A percentile compares a stretch with the other conserved stretches of the same genome.
phyloP scores from a whole-genome alignment of 2,797 vertebrate species.

The Sebastes steindachneri region DNA sequence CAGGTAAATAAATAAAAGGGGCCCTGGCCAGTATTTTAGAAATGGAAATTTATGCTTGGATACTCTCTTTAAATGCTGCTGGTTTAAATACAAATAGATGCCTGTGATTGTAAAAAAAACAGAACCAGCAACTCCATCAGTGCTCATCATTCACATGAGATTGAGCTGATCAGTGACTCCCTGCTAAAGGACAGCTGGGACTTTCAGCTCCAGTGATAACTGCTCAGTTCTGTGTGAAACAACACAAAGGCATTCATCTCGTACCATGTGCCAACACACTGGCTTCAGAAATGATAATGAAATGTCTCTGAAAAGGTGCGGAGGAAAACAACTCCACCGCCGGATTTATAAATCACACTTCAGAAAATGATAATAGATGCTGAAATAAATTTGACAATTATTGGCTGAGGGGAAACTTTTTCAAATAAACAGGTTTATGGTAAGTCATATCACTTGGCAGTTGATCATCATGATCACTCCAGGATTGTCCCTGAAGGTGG shows the following conservation, averaged over 20 bases:
- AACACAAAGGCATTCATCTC: conserved; percentile 47
- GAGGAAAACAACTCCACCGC: conserved; percentile 25
- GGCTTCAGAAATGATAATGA: conserved; percentile 61
- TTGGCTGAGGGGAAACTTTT: conserved; percentile 72
- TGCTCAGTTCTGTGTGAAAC: conserved; percentile 44
- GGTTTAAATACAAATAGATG: conserved; percentile 5
- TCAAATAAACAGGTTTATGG: conserved; percentile 88
- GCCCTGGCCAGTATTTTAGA: background rate
- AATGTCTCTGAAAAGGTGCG: conserved; percentile 42
- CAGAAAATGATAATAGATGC: conserved; percentile 57
- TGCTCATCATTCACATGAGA: conserved; percentile 1
- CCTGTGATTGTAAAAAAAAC: conserved; percentile 5
- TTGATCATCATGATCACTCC: conserved; percentile 99
- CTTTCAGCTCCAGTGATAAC: conserved; percentile 58
- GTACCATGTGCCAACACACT: background rate
- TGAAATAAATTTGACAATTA: conserved; percentile 77
- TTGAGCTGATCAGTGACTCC: conserved; percentile 28
- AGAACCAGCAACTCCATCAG: background rate
- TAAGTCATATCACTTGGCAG: conserved; percentile 95
- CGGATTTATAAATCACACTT: conserved; percentile 59
- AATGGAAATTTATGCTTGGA: background rate
- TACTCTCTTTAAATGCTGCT: background rate
- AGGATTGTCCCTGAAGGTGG: conserved; percentile 93
- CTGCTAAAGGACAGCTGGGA: conserved; percentile 53
- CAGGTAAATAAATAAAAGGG: background rate